These are phyloP conservation scores for Petrocephalus microphthalmus DNA, from an alignment of 2,113 vertebrate species.

Conservation along the genomic window DNA sequence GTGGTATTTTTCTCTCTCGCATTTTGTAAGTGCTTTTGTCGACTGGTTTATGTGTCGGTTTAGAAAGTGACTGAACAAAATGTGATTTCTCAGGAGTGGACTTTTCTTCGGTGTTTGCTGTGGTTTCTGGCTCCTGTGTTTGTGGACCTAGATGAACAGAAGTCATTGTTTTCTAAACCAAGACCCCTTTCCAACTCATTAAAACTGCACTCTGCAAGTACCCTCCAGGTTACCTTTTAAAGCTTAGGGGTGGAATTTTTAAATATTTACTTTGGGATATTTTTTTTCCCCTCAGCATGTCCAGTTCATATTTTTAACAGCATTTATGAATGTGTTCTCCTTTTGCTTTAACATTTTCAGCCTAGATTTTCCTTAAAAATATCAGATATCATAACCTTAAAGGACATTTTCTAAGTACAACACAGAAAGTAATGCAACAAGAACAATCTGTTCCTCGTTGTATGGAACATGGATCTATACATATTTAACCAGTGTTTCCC, in stretches of 20 bases:
- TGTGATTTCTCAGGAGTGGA: conserved; percentile 9
- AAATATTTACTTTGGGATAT: background rate
- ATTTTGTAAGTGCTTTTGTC: background rate
- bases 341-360: background rate
- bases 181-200: conserved; percentile 22
- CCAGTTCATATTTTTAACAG: conserved; percentile 9
- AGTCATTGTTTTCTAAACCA: conserved; percentile 21
- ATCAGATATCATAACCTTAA: background rate
- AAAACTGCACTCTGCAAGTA: conserved; percentile 7
- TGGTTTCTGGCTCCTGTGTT: conserved; percentile 17
- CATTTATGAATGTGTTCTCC: background rate
- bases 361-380: background rate
- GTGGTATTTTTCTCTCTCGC: background rate
- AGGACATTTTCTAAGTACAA: background rate
- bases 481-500: background rate
- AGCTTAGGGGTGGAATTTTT: background rate
- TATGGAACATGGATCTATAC: background rate
- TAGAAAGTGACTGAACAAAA: background rate
- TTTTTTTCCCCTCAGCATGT: background rate
- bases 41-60: background rate
- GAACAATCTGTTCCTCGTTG: conserved; percentile 6
- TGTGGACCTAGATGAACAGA: conserved; percentile 18
- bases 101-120: conserved; percentile 20
- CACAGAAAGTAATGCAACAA: background rate
- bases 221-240: conserved; percentile 15